These are phyloP conservation scores for Orthonevra nobilis DNA, from an alignment of 2,888 invertebrate species.

Conservation along the genomic window DNA sequence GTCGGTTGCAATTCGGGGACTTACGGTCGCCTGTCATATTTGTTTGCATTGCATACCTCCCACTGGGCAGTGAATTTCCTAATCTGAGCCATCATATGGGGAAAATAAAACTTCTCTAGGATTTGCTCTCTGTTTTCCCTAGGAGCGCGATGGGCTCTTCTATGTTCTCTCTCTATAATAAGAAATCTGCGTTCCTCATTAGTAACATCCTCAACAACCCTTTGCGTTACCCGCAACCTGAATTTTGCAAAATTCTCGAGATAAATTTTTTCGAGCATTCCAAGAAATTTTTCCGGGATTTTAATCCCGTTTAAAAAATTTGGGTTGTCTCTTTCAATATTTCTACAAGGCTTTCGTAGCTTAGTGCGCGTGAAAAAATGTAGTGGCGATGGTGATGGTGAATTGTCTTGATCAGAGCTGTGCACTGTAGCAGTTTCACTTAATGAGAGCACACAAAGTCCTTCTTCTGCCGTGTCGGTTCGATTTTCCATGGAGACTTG, in stretches of 20 bases:
- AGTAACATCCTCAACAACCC: too few species aligned
- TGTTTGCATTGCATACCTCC: too few species aligned
- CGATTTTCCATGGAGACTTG: background rate
- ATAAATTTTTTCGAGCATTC: background rate
- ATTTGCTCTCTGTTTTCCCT: too few species aligned
- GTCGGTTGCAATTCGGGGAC: too few species aligned
- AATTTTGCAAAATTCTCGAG: slow-evolving; percentile 1
- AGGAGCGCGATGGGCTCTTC: background rate
- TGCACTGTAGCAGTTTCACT: background rate
- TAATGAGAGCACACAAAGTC: background rate
- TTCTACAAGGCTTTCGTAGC: too few species aligned
- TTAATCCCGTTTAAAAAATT: background rate
- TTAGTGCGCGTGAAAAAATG: background rate
- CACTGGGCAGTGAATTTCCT: background rate
- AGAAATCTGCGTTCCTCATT: too few species aligned
- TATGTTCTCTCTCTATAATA: slow-evolving; percentile 1
- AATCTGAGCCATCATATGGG: too few species aligned
- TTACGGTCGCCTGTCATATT: too few species aligned
- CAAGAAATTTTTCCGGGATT: background rate
- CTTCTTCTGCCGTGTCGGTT: background rate
- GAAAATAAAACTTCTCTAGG: too few species aligned
- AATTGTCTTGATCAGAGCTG: background rate
- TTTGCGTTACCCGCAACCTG: background rate
- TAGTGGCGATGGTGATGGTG: background rate
- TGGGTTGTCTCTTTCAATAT: too few species aligned